Evolutionary conservation across 2,888 invertebrate species (phyloP).

Genomic region (Trichacis sp.): DNA sequence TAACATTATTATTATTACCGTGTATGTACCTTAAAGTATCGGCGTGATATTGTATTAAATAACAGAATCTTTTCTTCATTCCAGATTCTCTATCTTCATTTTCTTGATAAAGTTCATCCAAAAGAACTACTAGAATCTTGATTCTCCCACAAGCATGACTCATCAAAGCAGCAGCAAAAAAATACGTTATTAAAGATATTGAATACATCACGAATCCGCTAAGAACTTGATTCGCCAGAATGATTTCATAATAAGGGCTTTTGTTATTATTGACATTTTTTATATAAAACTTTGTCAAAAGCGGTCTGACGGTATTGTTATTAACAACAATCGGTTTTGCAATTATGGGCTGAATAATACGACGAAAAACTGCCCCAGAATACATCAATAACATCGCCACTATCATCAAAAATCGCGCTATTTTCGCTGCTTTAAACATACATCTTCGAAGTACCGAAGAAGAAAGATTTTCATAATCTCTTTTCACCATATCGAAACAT

Average conservation of each 20-base stretch:
- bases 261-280: constrained; percentile 44
- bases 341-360: constrained; percentile 44
- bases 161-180: constrained; percentile 12
- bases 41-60: not conserved
- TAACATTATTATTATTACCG: not conserved
- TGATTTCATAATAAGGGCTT: constrained; percentile 49
- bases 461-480: constrained; percentile 45
- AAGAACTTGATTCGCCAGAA: constrained; percentile 47
- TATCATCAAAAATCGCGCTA: constrained; percentile 44
- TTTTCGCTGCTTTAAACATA: constrained; percentile 47
- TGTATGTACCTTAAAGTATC: not conserved
- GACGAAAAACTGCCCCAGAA: constrained; percentile 45
- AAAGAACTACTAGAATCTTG: not conserved
- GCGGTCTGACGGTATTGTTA: constrained; percentile 43
- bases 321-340: constrained; percentile 23
- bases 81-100: constrained; percentile 14
- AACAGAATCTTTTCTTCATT: not conserved
- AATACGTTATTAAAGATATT: constrained; percentile 21
- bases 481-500: constrained; percentile 46
- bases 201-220: constrained; percentile 48
- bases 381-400: constrained; percentile 46
- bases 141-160: constrained; percentile 12
- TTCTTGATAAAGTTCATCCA: constrained; percentile 13
- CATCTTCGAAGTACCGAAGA: constrained; percentile 32
- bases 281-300: constrained; percentile 50